These are phyloP conservation scores for Anadara kagoshimensis DNA, from an alignment of 1,140 invertebrate genomes.

Conservation along the genomic window DNA sequence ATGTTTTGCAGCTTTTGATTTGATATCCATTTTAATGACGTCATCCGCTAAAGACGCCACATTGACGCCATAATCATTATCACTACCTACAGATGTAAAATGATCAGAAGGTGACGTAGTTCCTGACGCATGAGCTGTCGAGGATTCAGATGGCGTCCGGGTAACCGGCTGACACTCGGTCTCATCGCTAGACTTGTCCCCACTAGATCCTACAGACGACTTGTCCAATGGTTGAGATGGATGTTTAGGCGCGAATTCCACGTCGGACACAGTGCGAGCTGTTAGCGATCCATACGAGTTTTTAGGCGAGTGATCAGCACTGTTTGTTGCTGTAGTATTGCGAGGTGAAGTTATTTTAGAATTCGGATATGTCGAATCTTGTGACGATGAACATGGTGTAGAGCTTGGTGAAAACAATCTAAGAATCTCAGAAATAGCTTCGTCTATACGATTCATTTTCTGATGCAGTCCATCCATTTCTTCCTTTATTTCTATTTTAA, in stretches of 20 bases:
- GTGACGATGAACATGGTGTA: constrained; percentile 61
- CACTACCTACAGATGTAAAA: background rate
- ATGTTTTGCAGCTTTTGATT: constrained; percentile 21
- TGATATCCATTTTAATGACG: constrained; percentile 49
- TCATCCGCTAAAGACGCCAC: constrained; percentile 47
- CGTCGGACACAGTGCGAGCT: background rate
- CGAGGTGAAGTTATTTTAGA: constrained; percentile 59
- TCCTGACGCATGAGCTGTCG: constrained; percentile 3
- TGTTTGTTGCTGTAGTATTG: constrained; percentile 55
- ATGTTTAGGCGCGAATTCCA: constrained; percentile 23
- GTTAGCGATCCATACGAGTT: constrained; percentile 52
- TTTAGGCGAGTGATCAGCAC: constrained; percentile 56
- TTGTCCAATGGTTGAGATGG: constrained; percentile 6
- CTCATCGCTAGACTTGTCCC: constrained; percentile 30
- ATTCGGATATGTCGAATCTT: constrained; percentile 49
- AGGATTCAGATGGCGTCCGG: constrained; percentile 7
- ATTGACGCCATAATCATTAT: constrained; percentile 4
- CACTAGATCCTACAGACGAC: background rate
- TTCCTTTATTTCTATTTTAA: constrained; percentile 89
- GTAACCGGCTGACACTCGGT: constrained; percentile 32
- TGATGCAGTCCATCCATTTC: constrained; percentile 89
- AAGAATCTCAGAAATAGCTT: constrained; percentile 83
- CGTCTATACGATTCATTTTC: constrained; percentile 87
- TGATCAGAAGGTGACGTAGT: background rate
- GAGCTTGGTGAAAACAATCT: constrained; percentile 75